Percentiles rank a stretch among this genome's conserved stretches.
These are phyloP conservation scores for Lepidocyrtinus sp. DNA, from an alignment of 2,888 invertebrate species.

Conservation along the genomic window DNA sequence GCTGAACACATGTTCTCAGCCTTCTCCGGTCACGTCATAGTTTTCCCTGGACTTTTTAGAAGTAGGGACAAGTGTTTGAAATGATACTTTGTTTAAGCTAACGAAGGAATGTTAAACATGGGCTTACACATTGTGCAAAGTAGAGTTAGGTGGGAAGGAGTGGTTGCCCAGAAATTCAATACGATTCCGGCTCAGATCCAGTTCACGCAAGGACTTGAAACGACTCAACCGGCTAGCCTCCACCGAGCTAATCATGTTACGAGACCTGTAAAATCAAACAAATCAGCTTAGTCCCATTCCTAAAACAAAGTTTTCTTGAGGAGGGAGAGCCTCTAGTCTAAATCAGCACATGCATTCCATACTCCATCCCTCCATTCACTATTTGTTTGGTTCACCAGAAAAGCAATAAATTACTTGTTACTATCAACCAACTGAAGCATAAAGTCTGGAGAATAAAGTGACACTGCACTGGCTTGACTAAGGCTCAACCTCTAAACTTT, in stretches of 20 bases:
- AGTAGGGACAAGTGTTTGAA: constrained; percentile 7
- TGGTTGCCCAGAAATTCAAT: constrained; percentile 72
- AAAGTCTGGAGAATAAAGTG: no score
- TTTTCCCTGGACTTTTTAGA: no score
- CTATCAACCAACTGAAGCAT: neutral
- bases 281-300: no score
- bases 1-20: constrained; percentile 6
- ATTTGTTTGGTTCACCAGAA: constrained; percentile 4
- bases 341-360: no score
- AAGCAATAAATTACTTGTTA: constrained; percentile 17
- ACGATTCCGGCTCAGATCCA: constrained; percentile 74
- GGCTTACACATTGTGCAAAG: constrained; percentile 74
- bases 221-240: constrained; percentile 57
- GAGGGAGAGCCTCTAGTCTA: no score
- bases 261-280: constrained; percentile 55
- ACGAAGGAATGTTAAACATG: neutral
- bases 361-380: no score
- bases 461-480: no score
- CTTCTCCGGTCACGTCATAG: constrained; percentile 14
- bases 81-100: neutral
- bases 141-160: constrained; percentile 65
- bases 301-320: no score
- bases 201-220: constrained; percentile 72
- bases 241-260: constrained; percentile 62
- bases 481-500: no score